Base-by-base conservation (phyloP, 1,140 invertebrate genomes). In the Micrasema longulum region DNA sequence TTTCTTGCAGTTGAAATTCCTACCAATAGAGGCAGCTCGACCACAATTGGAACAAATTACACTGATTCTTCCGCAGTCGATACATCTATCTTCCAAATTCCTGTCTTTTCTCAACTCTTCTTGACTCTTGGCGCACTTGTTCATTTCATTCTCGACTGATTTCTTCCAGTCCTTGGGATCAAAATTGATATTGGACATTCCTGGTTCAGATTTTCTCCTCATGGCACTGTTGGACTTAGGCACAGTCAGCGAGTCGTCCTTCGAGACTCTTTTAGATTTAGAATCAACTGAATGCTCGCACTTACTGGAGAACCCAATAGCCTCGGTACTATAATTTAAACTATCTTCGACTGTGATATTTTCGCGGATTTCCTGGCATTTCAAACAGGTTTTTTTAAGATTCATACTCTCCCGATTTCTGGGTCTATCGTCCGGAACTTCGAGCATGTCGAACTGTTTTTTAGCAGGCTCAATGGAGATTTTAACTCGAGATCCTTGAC, bases 201-300 rank as follows among this genome's bases (percentile, higher is more conserved):
- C 89, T 1, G 91, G 91, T 78, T 92, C 91, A 10, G 91, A 92
- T 80, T 92, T 92, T 72, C 91, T 81, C 77, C 91, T 80, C 90
- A 90, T 91, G 5, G 85, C 82, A 72, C 88, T 84, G 0, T 16
- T 48, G 47, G 4, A 14, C 75, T 89, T 87, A 7, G 86, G 84
- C 35, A 88, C 76, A 52, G 80, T 84, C 2, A 82, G 81, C 5
- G 81, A 82, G 74, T 85, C 84, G 60, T 85, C 84, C 77, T 82
- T 85, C 7, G 84, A 85, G 65, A 69, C 11, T 35, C 69, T 67
- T 41, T 69, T 72, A 3, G 18, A 10, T 9, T 48, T 65, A 5
- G 20, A 18, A 41, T 50, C 65, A 16, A 60, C 16, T 12, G 65
- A 45, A 36, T 72, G 52, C 31, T 48, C 53, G 50, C 62, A 65